Base-by-base conservation (phyloP, 2,888 invertebrate species). In the Osmoderma eremita region DNA sequence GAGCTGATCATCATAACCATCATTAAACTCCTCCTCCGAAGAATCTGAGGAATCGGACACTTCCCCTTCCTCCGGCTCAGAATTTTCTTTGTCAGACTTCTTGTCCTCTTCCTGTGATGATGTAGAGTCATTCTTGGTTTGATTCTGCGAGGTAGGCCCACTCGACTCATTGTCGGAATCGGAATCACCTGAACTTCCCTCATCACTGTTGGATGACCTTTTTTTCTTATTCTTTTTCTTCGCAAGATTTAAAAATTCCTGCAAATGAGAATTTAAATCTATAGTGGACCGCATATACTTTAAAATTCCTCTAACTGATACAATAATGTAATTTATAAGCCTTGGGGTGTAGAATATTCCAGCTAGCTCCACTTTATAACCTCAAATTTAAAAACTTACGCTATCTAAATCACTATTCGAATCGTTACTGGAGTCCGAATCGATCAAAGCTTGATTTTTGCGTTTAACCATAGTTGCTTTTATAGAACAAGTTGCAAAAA, bases 1-100 rank as follows among this genome's bases (percentile, higher is more conserved):
- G 24, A 98, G 87, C 79, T 98, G 94, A 71, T 98, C 97, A 80
- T 97, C 98, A 76, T 94, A 97, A 70, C 98, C 98, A 84, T 98
- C 98, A 79, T 96, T 92, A 79, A 97, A 98, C 81, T 97, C 96
- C 73, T 92, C 92, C 71, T 94, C 91, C 63, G 87, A 88, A 73
- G 87, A 88, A 0, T 85, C 86, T 66, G 88, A 87, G 71, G 89
- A 88, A 69, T 81, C 81, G 0, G 93, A 93, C 0, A 96, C 95
- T 83, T 96, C 95, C 24, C 93, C 94, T 87, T 94, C 94, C 81
- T 94, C 94, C 0, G 91, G 91, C 76, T 94, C 94, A 61, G 91
- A 91, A 70, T 86, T 86, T 5, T 84, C 83, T n/a, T 85, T 76
- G 39, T 81, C 80, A 15, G 75, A 76, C 39, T 82, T 80, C 63